These are phyloP conservation scores for Argyrosomus japonicus DNA, from an alignment of 2,113 vertebrate species.

Conservation along the genomic window DNA sequence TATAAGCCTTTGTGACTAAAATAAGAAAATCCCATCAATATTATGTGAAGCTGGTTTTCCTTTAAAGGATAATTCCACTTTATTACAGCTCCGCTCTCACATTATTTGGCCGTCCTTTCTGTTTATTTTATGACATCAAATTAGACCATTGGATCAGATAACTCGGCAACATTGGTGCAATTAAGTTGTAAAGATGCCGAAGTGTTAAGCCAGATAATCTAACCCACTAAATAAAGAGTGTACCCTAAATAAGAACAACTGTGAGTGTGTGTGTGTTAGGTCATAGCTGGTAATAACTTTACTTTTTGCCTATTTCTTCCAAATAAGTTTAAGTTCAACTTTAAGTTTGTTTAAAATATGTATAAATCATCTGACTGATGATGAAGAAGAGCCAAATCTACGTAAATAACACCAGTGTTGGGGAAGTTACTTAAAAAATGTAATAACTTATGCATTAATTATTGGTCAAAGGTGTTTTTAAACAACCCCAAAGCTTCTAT, in stretches of 20 bases:
- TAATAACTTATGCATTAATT: no score
- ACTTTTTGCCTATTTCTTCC: not conserved
- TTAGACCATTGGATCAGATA: not conserved
- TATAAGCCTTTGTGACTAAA: slow-evolving; percentile 35
- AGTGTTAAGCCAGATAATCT: not conserved
- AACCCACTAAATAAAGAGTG: not conserved
- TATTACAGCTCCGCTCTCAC: not conserved
- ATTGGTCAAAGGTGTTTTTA: no score
- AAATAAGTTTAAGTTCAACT: no score
- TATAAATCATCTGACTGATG: no score
- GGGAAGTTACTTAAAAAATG: no score
- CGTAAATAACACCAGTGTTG: no score
- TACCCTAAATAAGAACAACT: not conserved
- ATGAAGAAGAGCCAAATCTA: no score
- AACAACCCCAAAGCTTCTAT: not conserved
- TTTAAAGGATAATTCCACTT: slow-evolving; percentile 4
- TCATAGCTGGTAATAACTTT: not conserved
- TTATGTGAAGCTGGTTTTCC: slow-evolving; percentile 4
- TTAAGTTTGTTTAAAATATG: no score
- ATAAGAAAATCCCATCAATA: slow-evolving; percentile 10
- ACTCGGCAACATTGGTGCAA: not conserved
- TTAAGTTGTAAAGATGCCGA: not conserved
- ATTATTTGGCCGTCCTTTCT: not conserved
- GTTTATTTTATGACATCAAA: not conserved
- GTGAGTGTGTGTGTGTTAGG: no score